Percentiles rank a stretch among this genome's conserved stretches.
phyloP scores from a whole-genome alignment of 2,113 vertebrate species.

The Dolichotis patagonum region DNA sequence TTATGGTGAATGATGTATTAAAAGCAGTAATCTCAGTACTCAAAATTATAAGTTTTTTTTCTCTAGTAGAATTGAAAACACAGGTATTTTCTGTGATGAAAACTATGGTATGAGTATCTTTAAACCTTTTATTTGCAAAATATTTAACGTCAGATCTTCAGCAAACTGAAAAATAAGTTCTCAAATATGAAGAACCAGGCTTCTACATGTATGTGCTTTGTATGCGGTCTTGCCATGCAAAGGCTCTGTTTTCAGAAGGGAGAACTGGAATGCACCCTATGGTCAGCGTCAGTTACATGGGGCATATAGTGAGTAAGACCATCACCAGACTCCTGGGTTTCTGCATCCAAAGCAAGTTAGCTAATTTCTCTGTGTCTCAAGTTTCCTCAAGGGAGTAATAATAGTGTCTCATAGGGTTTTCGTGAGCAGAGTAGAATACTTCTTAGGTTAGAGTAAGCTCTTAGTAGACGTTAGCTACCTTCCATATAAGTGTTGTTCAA shows the following conservation, averaged over 20 bases:
- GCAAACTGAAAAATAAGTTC: not conserved
- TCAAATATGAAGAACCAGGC: not conserved
- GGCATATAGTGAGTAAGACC: not conserved
- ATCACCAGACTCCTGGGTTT: not conserved
- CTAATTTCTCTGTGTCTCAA: not conserved
- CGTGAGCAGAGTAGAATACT: not conserved
- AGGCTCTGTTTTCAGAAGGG: not conserved
- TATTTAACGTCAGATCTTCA: not conserved
- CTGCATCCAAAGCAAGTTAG: not conserved
- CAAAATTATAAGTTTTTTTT: not conserved
- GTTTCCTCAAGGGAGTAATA: slow-evolving; percentile 1
- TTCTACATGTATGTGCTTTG: not conserved
- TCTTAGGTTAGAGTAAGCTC: not conserved
- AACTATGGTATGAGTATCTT: not conserved
- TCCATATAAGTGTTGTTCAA: not conserved
- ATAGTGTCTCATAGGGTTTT: not conserved
- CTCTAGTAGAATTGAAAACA: not conserved
- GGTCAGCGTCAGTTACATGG: not conserved
- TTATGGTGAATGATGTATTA: not conserved
- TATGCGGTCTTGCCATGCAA: not conserved
- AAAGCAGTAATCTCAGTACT: not conserved
- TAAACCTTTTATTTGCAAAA: not conserved
- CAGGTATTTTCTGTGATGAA: not conserved
- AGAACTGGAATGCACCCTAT: not conserved
- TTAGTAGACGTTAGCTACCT: not conserved